Conservation (phyloP, 2,888 invertebrate species). For the Linnaemya vulpina region DNA sequence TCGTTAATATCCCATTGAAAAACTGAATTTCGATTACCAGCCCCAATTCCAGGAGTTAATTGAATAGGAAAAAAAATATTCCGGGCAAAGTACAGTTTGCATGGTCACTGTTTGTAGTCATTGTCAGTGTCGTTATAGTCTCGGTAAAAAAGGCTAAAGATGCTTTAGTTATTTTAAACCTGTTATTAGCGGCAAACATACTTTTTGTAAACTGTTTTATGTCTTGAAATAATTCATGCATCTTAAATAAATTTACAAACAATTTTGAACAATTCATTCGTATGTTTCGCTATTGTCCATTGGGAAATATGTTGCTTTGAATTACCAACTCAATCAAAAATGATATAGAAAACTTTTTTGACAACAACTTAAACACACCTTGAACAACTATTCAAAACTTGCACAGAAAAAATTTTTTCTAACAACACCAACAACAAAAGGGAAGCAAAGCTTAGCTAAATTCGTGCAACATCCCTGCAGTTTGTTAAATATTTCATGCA, state of each 20-base stretch:
- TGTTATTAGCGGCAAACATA: too few species aligned
- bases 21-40: too few species aligned
- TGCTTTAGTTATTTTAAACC: too few species aligned
- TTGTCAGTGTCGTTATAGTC: too few species aligned
- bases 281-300: neutral
- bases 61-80: too few species aligned
- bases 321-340: slow-evolving; percentile 67
- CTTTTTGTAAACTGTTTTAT: too few species aligned
- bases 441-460: slow-evolving; percentile 40
- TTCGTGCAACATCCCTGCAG: slow-evolving; percentile 55
- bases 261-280: neutral
- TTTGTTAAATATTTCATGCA: slow-evolving; percentile 65
- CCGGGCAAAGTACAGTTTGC: too few species aligned
- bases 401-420: neutral
- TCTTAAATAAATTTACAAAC: neutral
- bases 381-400: slow-evolving; percentile 36
- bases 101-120: too few species aligned
- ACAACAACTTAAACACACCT: slow-evolving; percentile 72
- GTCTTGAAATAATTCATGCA: too few species aligned
- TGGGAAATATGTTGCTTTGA: slow-evolving; percentile 53
- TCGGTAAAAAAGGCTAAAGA: too few species aligned
- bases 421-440: slow-evolving; percentile 22
- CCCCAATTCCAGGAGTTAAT: too few species aligned
- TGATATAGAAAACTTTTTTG: slow-evolving; percentile 62
- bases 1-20: too few species aligned